These are phyloP conservation scores for Flabesymbios commensalis DNA, from an alignment of 2,888 invertebrate genomes.

Conservation along the genomic window DNA sequence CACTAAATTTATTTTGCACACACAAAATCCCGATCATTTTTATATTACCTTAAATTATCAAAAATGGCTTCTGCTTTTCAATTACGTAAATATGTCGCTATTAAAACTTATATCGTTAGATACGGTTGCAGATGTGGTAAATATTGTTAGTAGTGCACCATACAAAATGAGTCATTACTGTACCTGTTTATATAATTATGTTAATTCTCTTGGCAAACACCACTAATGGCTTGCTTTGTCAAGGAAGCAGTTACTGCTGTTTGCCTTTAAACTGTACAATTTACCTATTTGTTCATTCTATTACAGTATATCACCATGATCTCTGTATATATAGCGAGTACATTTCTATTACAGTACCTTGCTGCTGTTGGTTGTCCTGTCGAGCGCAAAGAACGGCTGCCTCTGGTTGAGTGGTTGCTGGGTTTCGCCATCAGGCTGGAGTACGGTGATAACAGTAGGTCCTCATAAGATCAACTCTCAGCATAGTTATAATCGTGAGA, in stretches of 20 bases:
- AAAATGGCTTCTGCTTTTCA: too few relatives aligned
- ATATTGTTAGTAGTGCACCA: too few relatives aligned
- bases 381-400: slow-evolving; percentile 4
- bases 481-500: too few relatives aligned
- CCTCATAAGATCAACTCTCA: too few relatives aligned
- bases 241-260: not conserved
- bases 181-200: not conserved
- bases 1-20: too few relatives aligned
- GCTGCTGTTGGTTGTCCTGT: slow-evolving; percentile 69
- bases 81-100: too few relatives aligned
- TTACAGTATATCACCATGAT: not conserved
- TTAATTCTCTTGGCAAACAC: not conserved
- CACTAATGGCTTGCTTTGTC: not conserved
- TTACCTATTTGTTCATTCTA: not conserved
- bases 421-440: slow-evolving; percentile 82
- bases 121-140: too few relatives aligned
- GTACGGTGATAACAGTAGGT: slow-evolving; percentile 73
- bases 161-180: too few relatives aligned
- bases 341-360: slow-evolving; percentile 68
- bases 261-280: not conserved
- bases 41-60: too few relatives aligned
- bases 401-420: slow-evolving; percentile 81
- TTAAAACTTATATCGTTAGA: too few relatives aligned
- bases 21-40: too few relatives aligned
- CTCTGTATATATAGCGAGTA: not conserved